Percentiles rank a stretch among this genome's conserved stretches.
Conservation (phyloP, 2,888 invertebrate genomes). For the Erpobdella octoculata region DNA sequence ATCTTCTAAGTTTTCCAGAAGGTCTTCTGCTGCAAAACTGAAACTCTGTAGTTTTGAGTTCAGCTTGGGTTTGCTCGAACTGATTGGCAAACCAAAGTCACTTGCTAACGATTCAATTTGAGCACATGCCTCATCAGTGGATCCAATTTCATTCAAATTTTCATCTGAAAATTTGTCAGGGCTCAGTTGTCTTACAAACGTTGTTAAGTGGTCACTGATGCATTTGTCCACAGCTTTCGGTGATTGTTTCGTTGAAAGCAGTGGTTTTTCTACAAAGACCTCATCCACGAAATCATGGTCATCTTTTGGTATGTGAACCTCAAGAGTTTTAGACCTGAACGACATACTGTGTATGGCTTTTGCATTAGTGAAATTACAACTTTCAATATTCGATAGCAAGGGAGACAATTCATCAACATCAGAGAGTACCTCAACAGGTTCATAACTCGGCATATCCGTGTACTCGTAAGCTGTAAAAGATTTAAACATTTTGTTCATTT, state of each 20-base stretch:
- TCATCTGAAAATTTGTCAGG: neutral
- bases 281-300: neutral
- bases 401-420: neutral
- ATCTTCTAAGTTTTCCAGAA: too few species aligned
- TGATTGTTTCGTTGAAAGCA: neutral
- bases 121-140: neutral
- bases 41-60: too few species aligned
- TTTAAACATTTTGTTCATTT: neutral
- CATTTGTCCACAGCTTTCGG: neutral
- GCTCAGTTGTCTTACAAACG: neutral
- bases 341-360: neutral
- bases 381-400: neutral
- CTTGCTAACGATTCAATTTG: neutral
- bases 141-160: neutral
- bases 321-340: neutral
- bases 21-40: too few species aligned
- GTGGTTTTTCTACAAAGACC: neutral
- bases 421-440: neutral
- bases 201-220: neutral
- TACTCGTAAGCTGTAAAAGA: conserved; percentile 1
- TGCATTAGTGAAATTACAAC: neutral
- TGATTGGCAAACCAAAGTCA: too few species aligned
- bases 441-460: conserved; percentile 2
- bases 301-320: neutral
- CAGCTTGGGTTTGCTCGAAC: too few species aligned